Percentiles rank a stretch among this genome's conserved stretches.
Evolutionary conservation across 2,797 vertebrate genomes (phyloP).

Genomic region (Phalloptychus januarius): DNA sequence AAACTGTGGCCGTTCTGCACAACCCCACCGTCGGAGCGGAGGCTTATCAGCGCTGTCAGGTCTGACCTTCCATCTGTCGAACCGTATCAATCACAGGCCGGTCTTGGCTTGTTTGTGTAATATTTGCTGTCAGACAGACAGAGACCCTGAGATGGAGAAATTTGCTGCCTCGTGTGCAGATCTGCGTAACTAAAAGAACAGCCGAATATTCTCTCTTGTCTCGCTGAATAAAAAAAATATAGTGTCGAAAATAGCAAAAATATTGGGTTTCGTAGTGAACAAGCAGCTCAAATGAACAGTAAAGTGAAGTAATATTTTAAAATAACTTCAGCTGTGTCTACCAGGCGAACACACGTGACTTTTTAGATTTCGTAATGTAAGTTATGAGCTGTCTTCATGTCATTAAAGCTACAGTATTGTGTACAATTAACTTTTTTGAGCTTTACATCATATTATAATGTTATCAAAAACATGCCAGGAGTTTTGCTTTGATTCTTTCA

Average conservation of each 20-base stretch:
- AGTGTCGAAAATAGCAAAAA: not conserved
- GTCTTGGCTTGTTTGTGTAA: not conserved
- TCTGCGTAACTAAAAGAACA: not conserved
- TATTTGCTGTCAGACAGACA: not conserved
- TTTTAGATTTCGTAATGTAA: constrained; percentile 10
- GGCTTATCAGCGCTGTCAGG: not conserved
- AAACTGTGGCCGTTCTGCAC: not conserved
- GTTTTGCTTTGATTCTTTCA: no score
- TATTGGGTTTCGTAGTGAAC: not conserved
- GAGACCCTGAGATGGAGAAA: not conserved
- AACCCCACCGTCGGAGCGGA: not conserved
- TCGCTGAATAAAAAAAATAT: not conserved
- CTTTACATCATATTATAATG: no score
- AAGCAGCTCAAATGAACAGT: not conserved
- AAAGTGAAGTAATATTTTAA: constrained; percentile 33
- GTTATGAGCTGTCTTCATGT: not conserved
- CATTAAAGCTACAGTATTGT: no score
- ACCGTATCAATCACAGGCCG: not conserved
- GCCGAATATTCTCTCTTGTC: not conserved
- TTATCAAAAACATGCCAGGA: no score
- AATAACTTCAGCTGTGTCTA: not conserved
- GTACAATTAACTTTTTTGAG: no score
- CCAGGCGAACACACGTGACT: constrained; percentile 38
- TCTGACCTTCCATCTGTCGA: not conserved
- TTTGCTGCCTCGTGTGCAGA: not conserved